Evolutionary conservation across 2,888 invertebrate species (phyloP).

Genomic region (Orthosia gracilis): DNA sequence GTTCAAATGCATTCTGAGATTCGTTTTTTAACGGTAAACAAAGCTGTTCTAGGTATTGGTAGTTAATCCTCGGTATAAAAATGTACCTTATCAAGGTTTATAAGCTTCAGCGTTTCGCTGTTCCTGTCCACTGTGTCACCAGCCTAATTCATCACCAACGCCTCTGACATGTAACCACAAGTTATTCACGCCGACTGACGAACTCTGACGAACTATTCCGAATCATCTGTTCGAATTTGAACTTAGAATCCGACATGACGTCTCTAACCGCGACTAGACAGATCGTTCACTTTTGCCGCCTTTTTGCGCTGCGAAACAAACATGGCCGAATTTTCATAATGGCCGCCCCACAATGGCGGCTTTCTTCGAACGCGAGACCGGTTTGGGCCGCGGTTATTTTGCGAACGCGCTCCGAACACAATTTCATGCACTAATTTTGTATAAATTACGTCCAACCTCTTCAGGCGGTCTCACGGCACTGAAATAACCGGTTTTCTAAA

Average conservation of each 20-base stretch:
- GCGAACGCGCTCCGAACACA: slow-evolving; percentile 78
- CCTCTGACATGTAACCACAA: slow-evolving; percentile 66
- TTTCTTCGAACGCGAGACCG: slow-evolving; percentile 81
- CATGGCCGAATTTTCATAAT: slow-evolving; percentile 88
- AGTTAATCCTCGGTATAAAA: background rate
- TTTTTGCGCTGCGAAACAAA: slow-evolving; percentile 83
- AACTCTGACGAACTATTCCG: slow-evolving; percentile 67
- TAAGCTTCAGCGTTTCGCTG: slow-evolving; percentile 49
- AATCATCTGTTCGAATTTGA: slow-evolving; percentile 76
- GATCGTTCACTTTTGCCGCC: slow-evolving; percentile 80
- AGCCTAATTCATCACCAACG: slow-evolving; percentile 55
- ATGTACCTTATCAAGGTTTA: background rate
- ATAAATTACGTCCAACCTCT: slow-evolving; percentile 84
- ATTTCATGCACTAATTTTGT: slow-evolving; percentile 78
- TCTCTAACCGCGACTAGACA: slow-evolving; percentile 73
- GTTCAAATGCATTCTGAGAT: slow-evolving; percentile 1
- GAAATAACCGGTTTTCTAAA: slow-evolving; percentile 86
- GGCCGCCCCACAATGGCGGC: slow-evolving; percentile 83
- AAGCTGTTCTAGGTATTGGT: background rate
- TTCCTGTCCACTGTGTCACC: slow-evolving; percentile 31
- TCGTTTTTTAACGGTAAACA: background rate
- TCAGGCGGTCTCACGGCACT: slow-evolving; percentile 84
- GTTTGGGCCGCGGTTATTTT: slow-evolving; percentile 80
- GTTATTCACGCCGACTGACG: slow-evolving; percentile 65
- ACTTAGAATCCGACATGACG: slow-evolving; percentile 72